phyloP scores from a whole-genome alignment of 2,797 vertebrate species.

The Nasua narica region DNA sequence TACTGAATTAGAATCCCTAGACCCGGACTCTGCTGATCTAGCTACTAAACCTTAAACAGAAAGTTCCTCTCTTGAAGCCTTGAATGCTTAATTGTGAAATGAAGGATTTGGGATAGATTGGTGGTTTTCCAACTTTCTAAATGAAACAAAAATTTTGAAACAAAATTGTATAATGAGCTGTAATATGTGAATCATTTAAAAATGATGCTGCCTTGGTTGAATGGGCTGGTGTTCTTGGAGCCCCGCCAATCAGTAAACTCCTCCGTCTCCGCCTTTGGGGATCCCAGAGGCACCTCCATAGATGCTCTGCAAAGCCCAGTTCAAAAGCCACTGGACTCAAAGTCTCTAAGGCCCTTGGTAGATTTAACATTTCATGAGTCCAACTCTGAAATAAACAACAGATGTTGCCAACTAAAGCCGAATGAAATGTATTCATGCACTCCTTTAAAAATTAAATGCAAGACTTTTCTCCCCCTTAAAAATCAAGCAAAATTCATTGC shows the following conservation, averaged over 20 bases:
- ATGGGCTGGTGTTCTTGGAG: constrained; percentile 37
- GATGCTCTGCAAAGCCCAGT: constrained; percentile 52
- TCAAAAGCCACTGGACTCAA: constrained; percentile 65
- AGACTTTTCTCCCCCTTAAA: constrained; percentile 60
- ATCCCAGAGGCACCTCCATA: background rate
- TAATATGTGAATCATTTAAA: constrained; percentile 35
- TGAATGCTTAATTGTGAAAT: constrained; percentile 36
- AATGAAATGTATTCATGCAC: constrained; percentile 70
- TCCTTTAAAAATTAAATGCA: constrained; percentile 75
- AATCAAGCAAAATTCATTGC: constrained; percentile 72
- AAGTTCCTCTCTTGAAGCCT: background rate
- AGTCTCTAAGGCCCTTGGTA: constrained; percentile 52
- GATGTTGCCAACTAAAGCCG: constrained; percentile 68
- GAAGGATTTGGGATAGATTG: constrained; percentile 21
- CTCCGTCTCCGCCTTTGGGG: constrained; percentile 10
- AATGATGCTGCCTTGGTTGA: constrained; percentile 33
- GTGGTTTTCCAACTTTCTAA: constrained; percentile 51
- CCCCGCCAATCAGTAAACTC: constrained; percentile 1
- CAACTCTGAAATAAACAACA: constrained; percentile 77
- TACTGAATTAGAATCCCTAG: background rate
- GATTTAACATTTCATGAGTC: constrained; percentile 73
- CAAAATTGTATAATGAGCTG: constrained; percentile 39
- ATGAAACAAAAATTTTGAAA: constrained; percentile 28
- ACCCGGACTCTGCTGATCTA: background rate
- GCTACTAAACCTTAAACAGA: background rate